phyloP scores from a whole-genome alignment of 2,797 vertebrate species.

The Acanthopagrus latus region DNA sequence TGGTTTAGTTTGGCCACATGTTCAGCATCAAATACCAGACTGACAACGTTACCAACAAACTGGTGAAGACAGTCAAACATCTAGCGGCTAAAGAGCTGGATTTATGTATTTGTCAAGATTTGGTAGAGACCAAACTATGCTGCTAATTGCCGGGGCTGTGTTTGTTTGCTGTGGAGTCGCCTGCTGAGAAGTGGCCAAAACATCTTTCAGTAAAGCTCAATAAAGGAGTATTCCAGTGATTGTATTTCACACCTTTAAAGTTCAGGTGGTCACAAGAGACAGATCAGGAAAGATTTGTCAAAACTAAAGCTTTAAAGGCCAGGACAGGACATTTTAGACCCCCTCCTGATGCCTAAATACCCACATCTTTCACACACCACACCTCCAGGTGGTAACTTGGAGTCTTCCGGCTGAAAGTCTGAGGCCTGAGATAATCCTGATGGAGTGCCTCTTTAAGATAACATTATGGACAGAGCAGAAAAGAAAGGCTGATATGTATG shows the following conservation, averaged over 20 bases:
- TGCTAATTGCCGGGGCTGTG: no score
- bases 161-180: no score
- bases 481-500: not conserved
- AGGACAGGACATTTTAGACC: no score
- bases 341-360: not conserved
- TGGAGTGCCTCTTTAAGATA: not conserved
- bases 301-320: not conserved
- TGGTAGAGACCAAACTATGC: not conserved
- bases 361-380: not conserved
- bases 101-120: not conserved
- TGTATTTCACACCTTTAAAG: not conserved
- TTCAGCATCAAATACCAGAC: no score
- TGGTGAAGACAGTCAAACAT: no score
- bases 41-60: no score
- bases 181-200: no score
- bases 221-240: not conserved
- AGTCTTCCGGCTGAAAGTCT: not conserved
- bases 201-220: not conserved
- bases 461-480: no score
- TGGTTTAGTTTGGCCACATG: no score
- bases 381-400: not conserved
- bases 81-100: no score
- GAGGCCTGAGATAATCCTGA: not conserved
- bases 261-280: not conserved
- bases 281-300: not conserved